Base-by-base conservation (phyloP, 2,888 invertebrate species). In the Choristoneura rosaceana region DNA sequence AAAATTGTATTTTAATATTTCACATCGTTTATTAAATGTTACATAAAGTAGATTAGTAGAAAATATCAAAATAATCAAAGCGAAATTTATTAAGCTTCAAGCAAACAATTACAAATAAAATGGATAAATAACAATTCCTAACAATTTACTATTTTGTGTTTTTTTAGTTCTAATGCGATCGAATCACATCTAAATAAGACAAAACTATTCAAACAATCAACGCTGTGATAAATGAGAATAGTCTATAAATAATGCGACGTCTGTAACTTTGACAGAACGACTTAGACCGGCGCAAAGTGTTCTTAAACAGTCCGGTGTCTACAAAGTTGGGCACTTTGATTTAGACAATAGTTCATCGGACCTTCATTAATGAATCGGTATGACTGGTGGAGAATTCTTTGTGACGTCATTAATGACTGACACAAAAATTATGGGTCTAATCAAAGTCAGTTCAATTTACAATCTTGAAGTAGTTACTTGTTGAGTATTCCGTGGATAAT, bases 171-270 rank as follows among this genome's bases (percentile, higher is more conserved):
- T 45, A 43, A 45, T 45, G 41, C 25, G 61, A 67, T 58, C 33
- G 47, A 63, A 25, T 59, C 63, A 33, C 41, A 41, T 60, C 68
- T 14, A 52, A 73, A 59, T 59, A 67, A 62, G 15, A 52, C 64
- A 64, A 43, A 64, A 64, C 68, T 68, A 58, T 41, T n/a, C 15
- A 41, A 81, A 77, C 80, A 80, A 81, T 85, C 82, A 83, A 79
- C 74, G 76, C 77, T 80, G 78, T 84, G 85, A 87, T 85, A 80
- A 86, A 87, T 87, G 79, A 76, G 76, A 82, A 83, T 84, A 81
- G 78, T 86, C 81, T 71, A 75, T 77, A 89, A 89, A 85, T 87
- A 87, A 87, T 86, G 83, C 83, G 73, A 80, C 79, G 83, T 83
- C 81, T 81, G 81, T 81, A 85, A 86, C 82, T 87, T 86, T 83